Base-by-base conservation (phyloP, 2,113 vertebrate species). In the Chunga burmeisteri region DNA sequence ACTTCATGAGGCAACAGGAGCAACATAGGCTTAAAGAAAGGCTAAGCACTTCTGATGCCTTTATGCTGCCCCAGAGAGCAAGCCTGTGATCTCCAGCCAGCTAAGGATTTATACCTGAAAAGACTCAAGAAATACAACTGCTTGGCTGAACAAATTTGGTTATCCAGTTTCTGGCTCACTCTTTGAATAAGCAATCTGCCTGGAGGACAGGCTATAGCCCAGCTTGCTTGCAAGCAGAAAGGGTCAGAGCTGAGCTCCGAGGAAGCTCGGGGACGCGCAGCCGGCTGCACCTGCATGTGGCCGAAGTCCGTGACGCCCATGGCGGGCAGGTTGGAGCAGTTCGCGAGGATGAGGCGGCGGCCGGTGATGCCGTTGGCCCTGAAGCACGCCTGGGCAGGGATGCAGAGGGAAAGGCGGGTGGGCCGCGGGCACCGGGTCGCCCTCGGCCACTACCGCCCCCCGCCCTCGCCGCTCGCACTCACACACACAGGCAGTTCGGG, bases 251-350 rank as follows among this genome's bases (percentile, higher is more conserved):
- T 3, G 79, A 34, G 34, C 26, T 13, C 66, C 5, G 12, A 7
- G 22, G 18, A 16, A n/a, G 53, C 62, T 30, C 13, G 7, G 49
- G 53, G 22, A 11, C 53, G 20, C 42, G 18, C 66, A 3, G 84
- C 42, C 46, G 27, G 42, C 44, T 46, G 97, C 94, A 99, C 99
- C 99, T 98, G 98, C 98, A 99, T 98, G 95, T 99, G 97, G 86
- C 98, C 97, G 96, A 99, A 99, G 96, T 99, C 97, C 32, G 98
- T 99, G 97, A 99, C 96, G 38, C 99, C 99, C 9, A 99, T 96
- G 96, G 97, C 98, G 63, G 99, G 99, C 77, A 99, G 97, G 90
- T 92, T 98, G 87, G 77, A 96, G 80, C 98, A 99, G 66, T 98
- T 98, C 4, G 98, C 97, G 23, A 98, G 97, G 96, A 99, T 98